These are phyloP conservation scores for Oreotrochilus melanogaster DNA, from an alignment of 2,113 vertebrate genomes.

Conservation along the genomic window DNA sequence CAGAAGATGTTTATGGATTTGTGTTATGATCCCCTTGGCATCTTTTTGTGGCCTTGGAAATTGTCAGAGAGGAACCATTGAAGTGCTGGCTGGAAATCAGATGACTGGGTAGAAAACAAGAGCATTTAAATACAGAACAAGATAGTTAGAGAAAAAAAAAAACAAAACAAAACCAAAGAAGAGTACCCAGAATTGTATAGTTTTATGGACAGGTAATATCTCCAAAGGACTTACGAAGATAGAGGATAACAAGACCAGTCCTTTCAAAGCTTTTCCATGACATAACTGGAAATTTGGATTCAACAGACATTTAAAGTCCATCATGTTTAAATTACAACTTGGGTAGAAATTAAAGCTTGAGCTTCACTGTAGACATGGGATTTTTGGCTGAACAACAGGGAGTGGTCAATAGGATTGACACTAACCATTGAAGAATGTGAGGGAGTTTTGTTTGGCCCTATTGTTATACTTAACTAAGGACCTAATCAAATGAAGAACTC, in stretches of 20 bases:
- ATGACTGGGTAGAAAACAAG: background rate
- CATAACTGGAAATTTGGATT: background rate
- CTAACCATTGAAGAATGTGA: background rate
- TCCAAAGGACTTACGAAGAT: background rate
- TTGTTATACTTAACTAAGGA: background rate
- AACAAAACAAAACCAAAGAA: no score
- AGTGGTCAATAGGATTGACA: background rate
- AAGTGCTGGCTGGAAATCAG: conserved; percentile 27
- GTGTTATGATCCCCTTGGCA: conserved; percentile 29
- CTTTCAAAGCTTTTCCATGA: background rate
- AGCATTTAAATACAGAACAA: background rate
- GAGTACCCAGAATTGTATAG: background rate
- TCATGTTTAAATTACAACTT: background rate
- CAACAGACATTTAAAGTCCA: background rate
- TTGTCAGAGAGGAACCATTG: background rate
- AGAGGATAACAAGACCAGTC: background rate
- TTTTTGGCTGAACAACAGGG: background rate
- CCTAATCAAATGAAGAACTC: background rate
- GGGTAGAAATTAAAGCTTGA: background rate
- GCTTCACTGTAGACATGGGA: background rate
- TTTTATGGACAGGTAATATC: background rate
- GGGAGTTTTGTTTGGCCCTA: background rate
- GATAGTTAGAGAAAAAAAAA: background rate
- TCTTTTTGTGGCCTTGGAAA: conserved; percentile 21
- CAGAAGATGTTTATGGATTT: conserved; percentile 52